Conservation (phyloP, 1,140 invertebrate genomes). For the Rhagoletis zephyria region DNA sequence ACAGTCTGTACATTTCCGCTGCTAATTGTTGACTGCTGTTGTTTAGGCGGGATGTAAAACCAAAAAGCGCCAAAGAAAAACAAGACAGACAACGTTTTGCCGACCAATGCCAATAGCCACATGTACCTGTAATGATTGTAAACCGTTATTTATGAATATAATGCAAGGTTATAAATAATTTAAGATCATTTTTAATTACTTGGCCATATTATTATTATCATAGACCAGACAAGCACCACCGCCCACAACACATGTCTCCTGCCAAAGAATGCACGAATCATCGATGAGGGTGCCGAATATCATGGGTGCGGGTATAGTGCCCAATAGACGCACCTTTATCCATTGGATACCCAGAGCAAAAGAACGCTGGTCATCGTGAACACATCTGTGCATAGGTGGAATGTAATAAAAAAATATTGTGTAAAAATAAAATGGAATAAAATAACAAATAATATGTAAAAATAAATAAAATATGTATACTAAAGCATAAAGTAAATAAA, state of each 20-base stretch:
- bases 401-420: not conserved
- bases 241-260: conserved; percentile 76
- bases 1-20: conserved; percentile 1
- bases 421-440: not conserved
- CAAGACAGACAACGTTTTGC: conserved; percentile 78
- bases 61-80: conserved; percentile 83
- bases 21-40: not conserved
- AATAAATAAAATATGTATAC: not conserved
- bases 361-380: conserved; percentile 85
- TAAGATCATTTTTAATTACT: conserved; percentile 70
- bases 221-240: conserved; percentile 81
- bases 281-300: conserved; percentile 89
- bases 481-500: not conserved
- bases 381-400: conserved; percentile 77
- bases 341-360: conserved; percentile 91
- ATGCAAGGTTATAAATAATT: not conserved
- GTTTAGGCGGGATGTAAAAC: conserved; percentile 78
- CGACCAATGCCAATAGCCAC: conserved; percentile 78
- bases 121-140: conserved; percentile 77
- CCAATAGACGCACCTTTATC: conserved; percentile 84
- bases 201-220: conserved; percentile 81
- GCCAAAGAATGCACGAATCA: conserved; percentile 86
- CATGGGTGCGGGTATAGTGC: conserved; percentile 90
- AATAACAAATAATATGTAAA: not conserved
- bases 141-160: not conserved